Evolutionary conservation across 2,888 invertebrate genomes (phyloP).

Genomic region (Drosophila infuscata): DNA sequence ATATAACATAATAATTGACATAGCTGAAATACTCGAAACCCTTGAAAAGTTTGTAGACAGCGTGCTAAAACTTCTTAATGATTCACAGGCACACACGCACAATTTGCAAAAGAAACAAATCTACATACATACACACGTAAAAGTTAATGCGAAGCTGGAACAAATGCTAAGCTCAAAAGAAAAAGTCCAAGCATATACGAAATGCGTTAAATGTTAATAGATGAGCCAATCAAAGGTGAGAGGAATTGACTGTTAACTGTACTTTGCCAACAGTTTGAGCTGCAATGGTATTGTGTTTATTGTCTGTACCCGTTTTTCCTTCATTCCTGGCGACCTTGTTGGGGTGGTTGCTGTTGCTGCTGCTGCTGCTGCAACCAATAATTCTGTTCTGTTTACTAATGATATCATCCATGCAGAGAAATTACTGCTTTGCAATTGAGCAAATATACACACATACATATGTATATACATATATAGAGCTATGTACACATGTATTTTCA

Average conservation of each 20-base stretch:
- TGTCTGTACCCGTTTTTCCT: conserved; percentile 1
- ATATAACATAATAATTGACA: neutral
- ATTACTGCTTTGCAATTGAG: conserved; percentile 39
- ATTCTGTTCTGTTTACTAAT: conserved; percentile 53
- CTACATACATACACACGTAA: conserved; percentile 28
- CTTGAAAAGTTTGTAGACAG: conserved; percentile 1
- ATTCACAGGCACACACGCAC: neutral
- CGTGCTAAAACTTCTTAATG: conserved; percentile 34
- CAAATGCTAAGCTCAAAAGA: conserved; percentile 11
- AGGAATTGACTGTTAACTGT: conserved; percentile 35
- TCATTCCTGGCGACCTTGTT: conserved; percentile 49
- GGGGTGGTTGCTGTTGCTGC: conserved; percentile 35
- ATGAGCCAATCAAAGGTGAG: conserved; percentile 21
- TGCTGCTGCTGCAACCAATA: conserved; percentile 24
- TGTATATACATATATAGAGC: neutral
- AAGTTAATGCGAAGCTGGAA: conserved; percentile 32
- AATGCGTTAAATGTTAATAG: conserved; percentile 8
- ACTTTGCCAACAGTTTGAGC: conserved; percentile 43
- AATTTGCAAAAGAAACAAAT: neutral
- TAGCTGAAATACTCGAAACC: no score
- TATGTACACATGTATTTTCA: neutral
- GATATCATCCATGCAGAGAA: conserved; percentile 58
- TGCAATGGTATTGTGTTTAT: conserved; percentile 37
- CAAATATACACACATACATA: conserved; percentile 12
- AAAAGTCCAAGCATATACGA: conserved; percentile 1